Conservation (phyloP, 2,888 invertebrate genomes). For the Leptopilina syphax region DNA sequence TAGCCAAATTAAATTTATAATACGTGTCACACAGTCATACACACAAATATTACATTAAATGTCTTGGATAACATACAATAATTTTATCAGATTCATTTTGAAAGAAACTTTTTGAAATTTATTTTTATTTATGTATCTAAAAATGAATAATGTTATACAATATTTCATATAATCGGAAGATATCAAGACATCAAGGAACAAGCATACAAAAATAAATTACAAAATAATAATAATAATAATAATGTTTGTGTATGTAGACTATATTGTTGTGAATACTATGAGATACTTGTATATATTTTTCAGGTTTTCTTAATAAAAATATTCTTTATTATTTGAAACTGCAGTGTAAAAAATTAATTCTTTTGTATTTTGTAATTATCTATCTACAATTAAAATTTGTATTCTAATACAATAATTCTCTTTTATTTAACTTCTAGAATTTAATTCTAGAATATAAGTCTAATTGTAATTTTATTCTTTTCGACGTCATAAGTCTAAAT, state of each 20-base stretch:
- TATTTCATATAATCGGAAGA: not conserved
- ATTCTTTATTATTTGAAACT: conserved; percentile 5
- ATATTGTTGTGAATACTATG: conserved; percentile 27
- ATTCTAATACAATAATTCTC: no score
- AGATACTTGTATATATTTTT: conserved; percentile 15
- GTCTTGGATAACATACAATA: conserved; percentile 29
- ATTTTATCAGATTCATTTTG: conserved; percentile 18
- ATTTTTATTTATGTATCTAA: not conserved
- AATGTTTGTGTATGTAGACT: not conserved
- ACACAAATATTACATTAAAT: conserved; percentile 26
- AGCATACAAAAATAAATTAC: conserved; percentile 40
- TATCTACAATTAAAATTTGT: no score
- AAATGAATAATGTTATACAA: not conserved
- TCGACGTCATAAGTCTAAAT: no score
- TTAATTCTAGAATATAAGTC: no score
- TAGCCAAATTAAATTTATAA: conserved; percentile 10
- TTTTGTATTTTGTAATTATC: not conserved
- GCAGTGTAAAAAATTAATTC: not conserved
- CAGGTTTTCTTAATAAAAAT: not conserved
- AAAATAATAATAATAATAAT: conserved; percentile 33
- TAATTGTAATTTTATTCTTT: no score
- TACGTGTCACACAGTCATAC: conserved; percentile 18
- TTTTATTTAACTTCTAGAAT: no score
- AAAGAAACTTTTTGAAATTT: not conserved
- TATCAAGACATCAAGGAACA: conserved; percentile 2